Base-by-base conservation (phyloP, 2,113 vertebrate species). In the Antechinus flavipes region DNA sequence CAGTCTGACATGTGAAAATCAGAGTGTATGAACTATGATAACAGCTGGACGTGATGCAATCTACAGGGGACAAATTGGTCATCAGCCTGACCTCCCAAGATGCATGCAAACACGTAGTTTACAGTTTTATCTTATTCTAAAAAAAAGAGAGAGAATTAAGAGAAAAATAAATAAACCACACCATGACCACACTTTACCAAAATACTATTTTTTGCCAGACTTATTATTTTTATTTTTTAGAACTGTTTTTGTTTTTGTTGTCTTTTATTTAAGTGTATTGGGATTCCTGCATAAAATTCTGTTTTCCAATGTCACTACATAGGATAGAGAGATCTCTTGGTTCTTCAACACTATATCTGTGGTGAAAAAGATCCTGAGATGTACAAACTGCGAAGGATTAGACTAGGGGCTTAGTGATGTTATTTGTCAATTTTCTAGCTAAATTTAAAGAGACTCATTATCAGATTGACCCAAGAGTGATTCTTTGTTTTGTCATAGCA, bases 1-100 rank as follows among this genome's bases (percentile, higher is more conserved):
- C 97, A 90, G 94, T 93, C 97, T 95, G 96, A 95, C 61, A 98
- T 98, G 97, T 94, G 35, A 97, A 98, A 91, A 91, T 97, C 94
- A 94, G 92, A 97, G 97, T 97, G 93, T 91, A 95, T 93, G 90
- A 55, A 97, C 95, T 98, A 97, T 97, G 97, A 97, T 96, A 98
- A 98, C 97, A 98, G 96, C 96, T 97, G 97, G 96, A 96, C 93
- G 93, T 97, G 97, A 97, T 93, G 95, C 95, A 96, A 95, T 91
- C 52, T 90, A 96, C 96, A 97, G 90, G 95, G 93, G 91, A 95
- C 92, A 95, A 94, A 96, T 97, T 95, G 95, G 95, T 52, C 97
- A 54, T 92, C 89, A 91, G 55, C 91, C 90, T 76, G 94, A 97
- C 97, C 97, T 97, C 97, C 97, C 97, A 97, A 96, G 95, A 95